These are phyloP conservation scores for Deilephila elpenor DNA, from an alignment of 2,888 invertebrate genomes.

Conservation along the genomic window DNA sequence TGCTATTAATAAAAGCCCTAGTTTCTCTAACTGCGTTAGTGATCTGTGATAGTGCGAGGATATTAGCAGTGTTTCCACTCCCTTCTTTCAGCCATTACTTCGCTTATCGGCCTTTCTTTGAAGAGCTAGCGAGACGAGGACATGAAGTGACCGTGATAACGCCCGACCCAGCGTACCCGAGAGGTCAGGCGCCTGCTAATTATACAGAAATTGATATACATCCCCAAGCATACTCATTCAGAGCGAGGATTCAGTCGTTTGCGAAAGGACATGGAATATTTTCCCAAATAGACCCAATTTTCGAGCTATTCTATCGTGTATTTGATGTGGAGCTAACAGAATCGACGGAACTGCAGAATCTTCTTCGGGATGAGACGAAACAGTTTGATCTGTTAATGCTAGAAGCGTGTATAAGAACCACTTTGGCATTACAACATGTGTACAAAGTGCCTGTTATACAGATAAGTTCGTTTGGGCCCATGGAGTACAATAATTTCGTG, in stretches of 20 bases:
- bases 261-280: constrained; percentile 34
- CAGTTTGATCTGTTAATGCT: constrained; percentile 54
- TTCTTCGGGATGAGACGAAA: constrained; percentile 42
- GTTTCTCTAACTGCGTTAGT: background rate
- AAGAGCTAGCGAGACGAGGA: constrained; percentile 51
- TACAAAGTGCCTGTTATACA: constrained; percentile 59
- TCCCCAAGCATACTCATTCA: constrained; percentile 48
- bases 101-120: constrained; percentile 48
- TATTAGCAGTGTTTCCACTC: constrained; percentile 45
- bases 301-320: constrained; percentile 28
- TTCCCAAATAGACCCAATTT: constrained; percentile 28
- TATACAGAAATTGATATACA: constrained; percentile 57
- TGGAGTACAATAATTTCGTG: constrained; percentile 37
- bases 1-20: background rate
- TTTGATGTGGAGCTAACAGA: constrained; percentile 45
- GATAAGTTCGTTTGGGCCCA: constrained; percentile 56
- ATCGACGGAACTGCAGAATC: constrained; percentile 42
- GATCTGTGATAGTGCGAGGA: constrained; percentile 33
- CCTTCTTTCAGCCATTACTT: constrained; percentile 56
- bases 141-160: constrained; percentile 53
- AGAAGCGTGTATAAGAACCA: constrained; percentile 50
- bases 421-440: constrained; percentile 52
- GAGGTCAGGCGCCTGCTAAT: constrained; percentile 46
- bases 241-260: background rate
- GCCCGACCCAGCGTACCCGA: constrained; percentile 48